These are phyloP conservation scores for Phylloscopus trochilus DNA, from an alignment of 2,113 vertebrate species.

Conservation along the genomic window DNA sequence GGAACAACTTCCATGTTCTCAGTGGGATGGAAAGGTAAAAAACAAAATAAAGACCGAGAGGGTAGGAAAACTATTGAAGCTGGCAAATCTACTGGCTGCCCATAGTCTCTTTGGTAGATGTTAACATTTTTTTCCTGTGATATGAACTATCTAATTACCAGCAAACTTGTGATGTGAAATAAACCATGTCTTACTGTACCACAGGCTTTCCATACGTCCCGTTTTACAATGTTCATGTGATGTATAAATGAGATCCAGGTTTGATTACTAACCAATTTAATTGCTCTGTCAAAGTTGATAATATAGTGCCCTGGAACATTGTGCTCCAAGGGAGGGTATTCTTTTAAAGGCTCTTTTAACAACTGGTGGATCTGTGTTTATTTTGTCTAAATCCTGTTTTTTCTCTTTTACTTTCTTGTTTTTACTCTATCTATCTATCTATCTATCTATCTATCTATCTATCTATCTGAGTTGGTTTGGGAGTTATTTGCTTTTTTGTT, in stretches of 20 bases:
- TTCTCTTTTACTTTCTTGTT: not conserved
- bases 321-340: not conserved
- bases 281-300: constrained; percentile 30
- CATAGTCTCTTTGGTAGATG: not conserved
- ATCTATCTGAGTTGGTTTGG: not conserved
- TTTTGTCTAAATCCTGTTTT: not conserved
- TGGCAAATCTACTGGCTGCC: not conserved
- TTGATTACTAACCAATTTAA: constrained; percentile 16
- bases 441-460: not conserved
- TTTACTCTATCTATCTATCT: not conserved
- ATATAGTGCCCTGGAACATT: not conserved
- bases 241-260: constrained; percentile 8
- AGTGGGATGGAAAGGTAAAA: not conserved
- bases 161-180: constrained; percentile 15
- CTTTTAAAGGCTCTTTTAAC: constrained; percentile 6
- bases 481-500: not conserved
- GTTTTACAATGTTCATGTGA: constrained; percentile 8
- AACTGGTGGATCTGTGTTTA: not conserved
- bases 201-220: not conserved
- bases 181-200: constrained; percentile 32
- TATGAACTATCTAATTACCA: constrained; percentile 26
- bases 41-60: not conserved
- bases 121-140: constrained; percentile 32
- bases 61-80: not conserved
- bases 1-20: not conserved